Base-by-base conservation (phyloP, 2,888 invertebrate species). In the Chloroclystis v-ata region DNA sequence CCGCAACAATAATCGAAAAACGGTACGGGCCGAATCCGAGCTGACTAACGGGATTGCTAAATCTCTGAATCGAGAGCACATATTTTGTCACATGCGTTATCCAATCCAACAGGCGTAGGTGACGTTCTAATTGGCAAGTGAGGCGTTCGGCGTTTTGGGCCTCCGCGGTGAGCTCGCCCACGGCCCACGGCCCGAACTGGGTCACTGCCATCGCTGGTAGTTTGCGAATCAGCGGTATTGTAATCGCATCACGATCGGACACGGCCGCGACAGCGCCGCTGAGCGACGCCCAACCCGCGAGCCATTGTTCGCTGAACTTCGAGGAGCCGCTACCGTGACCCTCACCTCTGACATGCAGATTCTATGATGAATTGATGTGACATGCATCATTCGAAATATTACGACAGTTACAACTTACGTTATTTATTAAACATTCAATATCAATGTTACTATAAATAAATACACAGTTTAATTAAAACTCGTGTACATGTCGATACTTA, bases 151-250 rank as follows among this genome's bases (percentile, higher is more conserved):
- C 58, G 48, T 52, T 47, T 41, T 50, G 61, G 65, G 61, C 68
- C 65, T 68, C 55, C 43, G 47, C 56, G 20, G 35, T 9, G 20
- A 16, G 10, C 16, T 35, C 69, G 64, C 73, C 73, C 64, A 72
- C 71, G 48, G n/a, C n/a, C n/a, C n/a, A n/a, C n/a, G 47, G 55
- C 47, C 43, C 63, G 54, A 79, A 67, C 65, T 78, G 56, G 79
- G 81, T 79, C 79, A 80, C 74, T 75, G 78, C 71, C 77, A 68
- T 79, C 79, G 79, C 75, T 75, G 78, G 70, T 76, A 68, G 72
- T 75, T 71, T 63, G 73, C 75, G 65, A 71, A 72, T 64, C 65
- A 59, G 63, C 65, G 64, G 69, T 69, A 72, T 69, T 72, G 73
- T 77, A 71, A 73, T 74, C 70, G 68, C 67, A 72, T 77, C 74